Percentiles rank a stretch among this genome's conserved stretches.
These are phyloP conservation scores for Pristionchus exspectatus DNA, from an alignment of 2,888 invertebrate genomes.

Conservation along the genomic window DNA sequence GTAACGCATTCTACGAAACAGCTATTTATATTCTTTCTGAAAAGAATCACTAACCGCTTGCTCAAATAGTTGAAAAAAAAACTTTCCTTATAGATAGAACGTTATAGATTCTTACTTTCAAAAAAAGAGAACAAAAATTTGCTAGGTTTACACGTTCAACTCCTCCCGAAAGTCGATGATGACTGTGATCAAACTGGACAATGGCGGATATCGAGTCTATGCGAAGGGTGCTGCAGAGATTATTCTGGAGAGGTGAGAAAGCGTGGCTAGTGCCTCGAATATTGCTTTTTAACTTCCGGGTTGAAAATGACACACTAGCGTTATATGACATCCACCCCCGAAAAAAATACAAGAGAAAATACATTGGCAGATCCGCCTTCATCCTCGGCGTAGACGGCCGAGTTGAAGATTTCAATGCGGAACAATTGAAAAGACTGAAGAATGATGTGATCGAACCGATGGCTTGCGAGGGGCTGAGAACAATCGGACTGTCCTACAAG, in stretches of 20 bases:
- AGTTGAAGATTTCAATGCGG: slow-evolving; percentile 82
- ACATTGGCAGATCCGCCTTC: slow-evolving; percentile 89
- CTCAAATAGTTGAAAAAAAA: no score
- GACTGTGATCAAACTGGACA: slow-evolving; percentile 79
- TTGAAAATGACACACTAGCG: no score
- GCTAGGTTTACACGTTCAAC: slow-evolving; percentile 81
- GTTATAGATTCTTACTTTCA: no score
- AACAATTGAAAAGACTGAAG: slow-evolving; percentile 59
- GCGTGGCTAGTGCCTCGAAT: no score
- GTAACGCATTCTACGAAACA: no score
- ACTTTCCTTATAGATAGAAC: no score
- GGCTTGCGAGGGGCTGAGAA: slow-evolving; percentile 81
- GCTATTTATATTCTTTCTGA: no score
- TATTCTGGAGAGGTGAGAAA: slow-evolving; percentile 1
- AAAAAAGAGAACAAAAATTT: not conserved
- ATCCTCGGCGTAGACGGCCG: slow-evolving; percentile 94
- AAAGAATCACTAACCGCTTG: no score
- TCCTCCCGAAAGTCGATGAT: slow-evolving; percentile 82
- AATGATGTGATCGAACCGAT: slow-evolving; percentile 81
- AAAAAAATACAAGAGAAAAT: not conserved
- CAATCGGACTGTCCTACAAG: slow-evolving; percentile 81
- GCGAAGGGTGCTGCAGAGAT: slow-evolving; percentile 82
- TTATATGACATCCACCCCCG: no score
- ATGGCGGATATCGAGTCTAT: slow-evolving; percentile 80
- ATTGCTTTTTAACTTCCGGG: no score